Base-by-base conservation (phyloP, 2,797 vertebrate species). In the Gadopsis marmoratus region DNA sequence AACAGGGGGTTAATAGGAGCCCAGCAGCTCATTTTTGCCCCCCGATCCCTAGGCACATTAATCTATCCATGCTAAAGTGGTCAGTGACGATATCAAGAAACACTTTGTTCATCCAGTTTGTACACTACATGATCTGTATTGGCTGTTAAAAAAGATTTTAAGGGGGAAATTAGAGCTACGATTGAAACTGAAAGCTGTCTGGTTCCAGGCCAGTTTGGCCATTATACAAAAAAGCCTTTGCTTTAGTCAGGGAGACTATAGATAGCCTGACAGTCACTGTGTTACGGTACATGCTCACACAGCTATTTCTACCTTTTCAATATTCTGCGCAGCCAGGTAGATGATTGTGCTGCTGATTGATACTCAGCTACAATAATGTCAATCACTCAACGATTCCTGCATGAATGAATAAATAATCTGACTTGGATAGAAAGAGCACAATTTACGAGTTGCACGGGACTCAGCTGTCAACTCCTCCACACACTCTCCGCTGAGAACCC, bases 301-400 rank as follows among this genome's bases (percentile, higher is more conserved):
- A 84, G 84, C 86, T 65, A 37, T 84, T 88, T 89, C 68, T 43
- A 43, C 58, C 61, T 47, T 65, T 87, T 90, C 78, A 79, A 83
- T 82, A 83, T 65, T 69, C 82, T 60, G 71, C 48, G 83, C 83
- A 78, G 78, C 60, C 84, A 71, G 82, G 76, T 78, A 82, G 77
- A 85, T 82, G 84, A 89, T 86, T 88, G 84, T 72, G 72, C 73
- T 45, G 51, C 78, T 86, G 86, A 88, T 85, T 91, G 88, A 93
- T 90, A 81, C 81, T 85, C 73, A 72, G n/a, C 70, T 79, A 79
- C 65, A 78, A 77, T 63, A 37, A 84, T 79, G 85, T 90, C 92
- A 86, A 72, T 91, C 85, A 83, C 72, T 75, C 77, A 54, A 41
- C 35, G 4, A 66, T 63, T 64, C 53, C 73, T 50, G 72, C 65